Evolutionary conservation across 2,888 invertebrate species (phyloP).

Genomic region (Cephus pulcher): DNA sequence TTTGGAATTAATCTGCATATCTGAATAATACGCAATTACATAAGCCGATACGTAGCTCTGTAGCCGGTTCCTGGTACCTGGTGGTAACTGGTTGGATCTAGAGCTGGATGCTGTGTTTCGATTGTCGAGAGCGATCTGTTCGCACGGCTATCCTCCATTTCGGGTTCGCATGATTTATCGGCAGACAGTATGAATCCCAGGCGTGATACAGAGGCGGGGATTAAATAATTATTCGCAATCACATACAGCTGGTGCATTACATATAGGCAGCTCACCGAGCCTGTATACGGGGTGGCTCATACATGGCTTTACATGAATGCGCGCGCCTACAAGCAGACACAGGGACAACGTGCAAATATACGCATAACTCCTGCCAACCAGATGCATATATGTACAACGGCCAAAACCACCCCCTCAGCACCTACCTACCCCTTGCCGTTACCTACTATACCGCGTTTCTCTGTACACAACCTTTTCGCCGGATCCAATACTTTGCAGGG

Average conservation of each 20-base stretch:
- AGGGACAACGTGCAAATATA: slow-evolving; percentile 8
- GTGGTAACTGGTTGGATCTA: background rate
- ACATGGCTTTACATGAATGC: slow-evolving; percentile 22
- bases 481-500: background rate
- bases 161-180: slow-evolving; percentile 44
- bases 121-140: background rate
- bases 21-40: background rate
- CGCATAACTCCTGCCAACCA: slow-evolving; percentile 20
- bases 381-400: background rate
- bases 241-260: slow-evolving; percentile 51
- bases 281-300: slow-evolving; percentile 20
- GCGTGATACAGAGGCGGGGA: slow-evolving; percentile 38
- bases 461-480: background rate
- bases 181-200: slow-evolving; percentile 47
- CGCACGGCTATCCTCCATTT: background rate
- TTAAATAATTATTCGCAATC: slow-evolving; percentile 60
- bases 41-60: background rate
- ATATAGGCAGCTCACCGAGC: slow-evolving; percentile 25
- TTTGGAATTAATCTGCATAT: background rate
- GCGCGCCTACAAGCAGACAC: slow-evolving; percentile 8
- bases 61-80: background rate
- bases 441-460: background rate
- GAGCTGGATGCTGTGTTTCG: background rate
- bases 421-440: background rate
- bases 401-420: background rate